These are phyloP conservation scores for Luehdorfia chinensis DNA, from an alignment of 1,140 invertebrate species.

Conservation along the genomic window DNA sequence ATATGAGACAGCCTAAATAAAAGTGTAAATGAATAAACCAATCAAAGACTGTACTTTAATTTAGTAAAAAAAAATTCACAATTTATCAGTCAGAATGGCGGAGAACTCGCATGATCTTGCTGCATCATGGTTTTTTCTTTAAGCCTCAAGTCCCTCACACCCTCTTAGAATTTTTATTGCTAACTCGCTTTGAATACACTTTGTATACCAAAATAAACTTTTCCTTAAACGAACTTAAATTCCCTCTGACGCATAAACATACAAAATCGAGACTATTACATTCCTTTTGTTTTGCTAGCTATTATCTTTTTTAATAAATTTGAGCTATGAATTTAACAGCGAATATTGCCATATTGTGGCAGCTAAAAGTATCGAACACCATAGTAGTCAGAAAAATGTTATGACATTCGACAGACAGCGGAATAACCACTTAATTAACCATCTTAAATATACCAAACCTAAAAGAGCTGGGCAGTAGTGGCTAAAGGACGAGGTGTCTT, in stretches of 20 bases:
- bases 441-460: no score
- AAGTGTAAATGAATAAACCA: no score
- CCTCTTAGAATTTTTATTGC: slow-evolving; percentile 60
- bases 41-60: slow-evolving; percentile 56
- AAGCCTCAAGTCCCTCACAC: slow-evolving; percentile 36
- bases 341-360: no score
- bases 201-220: slow-evolving; percentile 63
- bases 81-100: slow-evolving; percentile 61
- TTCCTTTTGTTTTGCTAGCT: slow-evolving; percentile 46
- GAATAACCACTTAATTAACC: no score
- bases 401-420: no score
- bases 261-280: slow-evolving; percentile 67
- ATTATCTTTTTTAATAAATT: slow-evolving; percentile 67
- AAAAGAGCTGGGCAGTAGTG: no score
- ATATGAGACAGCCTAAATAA: no score
- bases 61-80: slow-evolving; percentile 53
- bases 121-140: slow-evolving; percentile 67
- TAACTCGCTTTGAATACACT: slow-evolving; percentile 53
- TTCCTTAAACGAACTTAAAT: slow-evolving; percentile 67
- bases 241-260: slow-evolving; percentile 59
- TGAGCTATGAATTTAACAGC: no score
- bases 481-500: no score
- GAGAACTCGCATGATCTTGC: slow-evolving; percentile 57
- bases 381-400: no score
- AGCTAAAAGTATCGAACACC: no score